Evolutionary conservation across 1,140 invertebrate species (phyloP), one percentile per base, ranked within the genome.

Genomic region (Bombus haemorrhoidalis): DNA sequence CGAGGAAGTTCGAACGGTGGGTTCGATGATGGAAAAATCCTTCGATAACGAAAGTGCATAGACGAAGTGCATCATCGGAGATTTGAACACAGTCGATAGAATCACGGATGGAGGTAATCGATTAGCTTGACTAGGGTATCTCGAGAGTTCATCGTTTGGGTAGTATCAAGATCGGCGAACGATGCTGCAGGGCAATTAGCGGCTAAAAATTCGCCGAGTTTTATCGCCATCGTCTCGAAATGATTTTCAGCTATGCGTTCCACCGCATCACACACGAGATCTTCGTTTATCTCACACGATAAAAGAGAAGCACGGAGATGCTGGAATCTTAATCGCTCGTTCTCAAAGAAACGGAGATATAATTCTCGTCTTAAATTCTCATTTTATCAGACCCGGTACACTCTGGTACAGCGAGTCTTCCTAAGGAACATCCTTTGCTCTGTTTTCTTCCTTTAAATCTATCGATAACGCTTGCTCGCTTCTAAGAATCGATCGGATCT

Each of bases 81-180:
- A 74, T 37, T 25, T 32, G 72, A 83, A 83, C 81, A 68, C 81
- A n/a, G 34, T 77, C 37, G 75, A 83, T 76, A 47, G 74, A 77
- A 57, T 77, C 62, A 15, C 73, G 62, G 47, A 69, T 47, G 28
- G n/a, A 53, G 64, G 25, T 68, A 41, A 37, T 76, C 62, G 73
- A 59, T 81, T 59, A 25, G 12, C 34, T 25, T 59, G 34, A n/a
- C 34, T 34, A 53, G 22, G 32, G 47, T 59, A 28, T 57, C 47
- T 59, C 18, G 28, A 25, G 41, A 32, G 6, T 4, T 41, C 37
- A 53, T 74, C 59, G 43, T 68, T 37, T 41, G 37, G n/a, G 74
- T 53, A 53, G 13, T 12, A 53, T 43, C 34, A 28, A 39, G 15
- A 37, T 53, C 66, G 47, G 6, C 4, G 32, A 34, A 22, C 22